Percentiles rank a stretch among this genome's conserved stretches.
phyloP scores from a whole-genome alignment of 2,113 vertebrate species.

The Eolophus roseicapilla region DNA sequence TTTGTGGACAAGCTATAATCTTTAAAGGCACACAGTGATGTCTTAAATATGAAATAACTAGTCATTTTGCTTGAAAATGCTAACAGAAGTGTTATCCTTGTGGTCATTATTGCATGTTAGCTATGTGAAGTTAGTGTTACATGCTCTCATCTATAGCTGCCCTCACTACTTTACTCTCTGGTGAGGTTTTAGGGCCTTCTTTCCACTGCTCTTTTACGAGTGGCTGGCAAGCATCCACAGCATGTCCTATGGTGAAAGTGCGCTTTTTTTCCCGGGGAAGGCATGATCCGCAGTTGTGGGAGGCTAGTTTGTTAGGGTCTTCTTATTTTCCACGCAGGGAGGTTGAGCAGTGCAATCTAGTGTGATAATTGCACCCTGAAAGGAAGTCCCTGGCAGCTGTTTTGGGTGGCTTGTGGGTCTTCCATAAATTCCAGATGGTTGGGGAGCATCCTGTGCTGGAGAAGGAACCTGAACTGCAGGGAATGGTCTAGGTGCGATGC shows the following conservation, averaged over 20 bases:
- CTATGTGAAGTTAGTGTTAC: rapidly evolving
- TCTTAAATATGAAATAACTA: background rate
- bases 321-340: background rate
- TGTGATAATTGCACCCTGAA: background rate
- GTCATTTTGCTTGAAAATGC: background rate
- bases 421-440: background rate
- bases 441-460: background rate
- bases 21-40: rapidly evolving
- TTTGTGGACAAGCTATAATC: background rate
- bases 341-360: background rate
- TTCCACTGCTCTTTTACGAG: background rate
- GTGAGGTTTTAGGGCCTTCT: background rate
- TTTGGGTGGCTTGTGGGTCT: background rate
- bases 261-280: background rate
- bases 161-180: background rate
- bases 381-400: background rate
- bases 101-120: background rate
- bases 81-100: background rate
- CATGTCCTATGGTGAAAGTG: background rate
- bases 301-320: background rate
- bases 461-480: background rate
- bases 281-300: background rate
- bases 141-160: rapidly evolving
- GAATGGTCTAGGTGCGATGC: background rate
- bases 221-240: background rate